Base-by-base conservation (phyloP, 2,113 vertebrate species). In the Nerophis lumbriciformis region DNA sequence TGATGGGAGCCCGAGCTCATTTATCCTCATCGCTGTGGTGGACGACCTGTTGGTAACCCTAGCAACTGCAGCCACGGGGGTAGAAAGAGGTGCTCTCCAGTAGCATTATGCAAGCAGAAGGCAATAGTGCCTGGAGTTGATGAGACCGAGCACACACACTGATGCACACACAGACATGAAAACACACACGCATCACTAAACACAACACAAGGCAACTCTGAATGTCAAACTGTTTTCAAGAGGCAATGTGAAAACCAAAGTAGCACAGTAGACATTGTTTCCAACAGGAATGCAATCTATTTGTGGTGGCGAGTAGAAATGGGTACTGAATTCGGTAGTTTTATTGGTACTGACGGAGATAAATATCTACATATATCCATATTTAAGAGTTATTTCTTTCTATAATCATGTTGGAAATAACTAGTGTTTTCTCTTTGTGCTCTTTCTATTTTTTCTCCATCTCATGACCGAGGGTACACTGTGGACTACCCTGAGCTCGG, bases 41-140 rank as follows among this genome's bases (percentile, higher is more conserved):
- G 63, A 61, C 58, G 73, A 86, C 75, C 80, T 75, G 72, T 77
- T 8, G 39, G 77, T 83, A 87, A 84, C 82, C 85, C 67, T 79
- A 63, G 83, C 72, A 82, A 87, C 82, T 77, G 76, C 76, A 72
- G 78, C 81, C 6, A 14, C 42, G 19, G 66, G 42, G 79, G 50
- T 58, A 61, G 58, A 48, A 53, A 76, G 72, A 74, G 72, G 53
- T 72, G 76, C 50, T 72, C 78, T 77, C 75, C 75, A 78, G 77
- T 82, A 82, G 69, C 66, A 65, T 73, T 73, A 77, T 61, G 81
- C 75, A 88, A 72, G 65, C 63, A 60, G 38, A 80, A 65, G 66
- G 64, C 76, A 82, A 68, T 72, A 39, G 62, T 76, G 68, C 52
- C 66, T 53, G 13, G 60, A 76, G 71, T 71, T 69, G 78, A 81